Conservation (phyloP, 2,113 vertebrate genomes). For the Rhabdornis inornatus region DNA sequence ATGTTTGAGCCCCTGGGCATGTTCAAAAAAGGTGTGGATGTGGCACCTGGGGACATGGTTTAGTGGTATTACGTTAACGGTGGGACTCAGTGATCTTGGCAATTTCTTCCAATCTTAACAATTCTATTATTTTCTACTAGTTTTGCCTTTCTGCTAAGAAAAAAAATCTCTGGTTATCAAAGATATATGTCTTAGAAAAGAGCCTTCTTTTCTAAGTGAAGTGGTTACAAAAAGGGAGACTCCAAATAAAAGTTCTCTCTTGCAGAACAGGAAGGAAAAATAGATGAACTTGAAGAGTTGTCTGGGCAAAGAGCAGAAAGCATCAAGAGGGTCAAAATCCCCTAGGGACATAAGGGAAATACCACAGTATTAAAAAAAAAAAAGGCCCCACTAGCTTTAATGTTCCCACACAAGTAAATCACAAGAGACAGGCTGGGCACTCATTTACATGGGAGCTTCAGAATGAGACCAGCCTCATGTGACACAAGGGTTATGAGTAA, state of each 20-base stretch:
- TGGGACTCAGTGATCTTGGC: background rate
- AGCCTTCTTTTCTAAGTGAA: background rate
- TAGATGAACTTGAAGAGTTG: background rate
- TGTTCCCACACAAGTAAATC: slow-evolving; percentile 11
- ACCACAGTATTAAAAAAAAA: background rate
- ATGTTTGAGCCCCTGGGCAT: background rate
- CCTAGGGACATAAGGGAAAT: slow-evolving; percentile 44
- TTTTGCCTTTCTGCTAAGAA: background rate
- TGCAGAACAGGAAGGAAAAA: slow-evolving; percentile 26
- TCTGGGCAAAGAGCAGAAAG: background rate
- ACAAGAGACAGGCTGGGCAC: background rate
- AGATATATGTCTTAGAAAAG: background rate
- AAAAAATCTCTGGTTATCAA: background rate
- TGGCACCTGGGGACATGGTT: background rate
- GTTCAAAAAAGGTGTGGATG: background rate
- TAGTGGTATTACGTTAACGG: background rate
- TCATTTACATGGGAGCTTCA: slow-evolving; percentile 34
- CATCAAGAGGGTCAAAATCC: slow-evolving; percentile 43
- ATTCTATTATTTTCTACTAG: background rate
- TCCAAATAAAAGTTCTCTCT: slow-evolving; percentile 8
- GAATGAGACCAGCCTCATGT: slow-evolving; percentile 31
- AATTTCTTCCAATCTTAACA: background rate
- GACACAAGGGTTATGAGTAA: slow-evolving; percentile 31
- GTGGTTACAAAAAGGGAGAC: slow-evolving; percentile 1
- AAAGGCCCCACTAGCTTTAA: background rate